These are phyloP conservation scores for Eustalomyia histrio DNA, from an alignment of 2,888 invertebrate genomes.

Conservation along the genomic window DNA sequence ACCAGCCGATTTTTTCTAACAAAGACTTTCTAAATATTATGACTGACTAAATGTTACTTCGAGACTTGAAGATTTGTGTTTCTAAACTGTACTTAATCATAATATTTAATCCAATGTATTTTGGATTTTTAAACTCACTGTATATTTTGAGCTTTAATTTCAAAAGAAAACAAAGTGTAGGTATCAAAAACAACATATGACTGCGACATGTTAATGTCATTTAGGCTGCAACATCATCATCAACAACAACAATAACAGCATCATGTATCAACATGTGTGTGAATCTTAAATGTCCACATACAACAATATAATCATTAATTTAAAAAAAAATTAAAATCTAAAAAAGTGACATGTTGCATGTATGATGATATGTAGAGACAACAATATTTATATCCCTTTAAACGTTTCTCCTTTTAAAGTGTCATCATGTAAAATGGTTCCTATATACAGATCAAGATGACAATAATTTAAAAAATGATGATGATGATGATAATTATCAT, in stretches of 20 bases:
- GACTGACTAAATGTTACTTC: no score
- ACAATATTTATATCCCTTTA: background rate
- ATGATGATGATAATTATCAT: conserved; percentile 18
- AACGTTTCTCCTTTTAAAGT: background rate
- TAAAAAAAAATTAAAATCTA: background rate
- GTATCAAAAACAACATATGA: conserved; percentile 12
- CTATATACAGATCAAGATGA: conserved; percentile 18
- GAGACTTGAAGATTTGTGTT: no score
- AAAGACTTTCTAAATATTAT: no score
- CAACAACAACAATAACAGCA: background rate
- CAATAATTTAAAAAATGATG: conserved; percentile 27
- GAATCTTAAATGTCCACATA: conserved; percentile 56
- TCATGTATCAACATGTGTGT: conserved; percentile 58
- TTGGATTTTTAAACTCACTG: conserved; percentile 1
- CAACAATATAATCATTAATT: conserved; percentile 40
- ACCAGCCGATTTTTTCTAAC: no score
- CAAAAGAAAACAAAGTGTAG: background rate
- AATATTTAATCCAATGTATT: background rate
- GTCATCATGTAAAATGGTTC: background rate
- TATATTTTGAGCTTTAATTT: background rate
- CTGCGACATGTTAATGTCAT: conserved; percentile 20
- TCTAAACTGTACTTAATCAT: no score
- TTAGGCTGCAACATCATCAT: conserved; percentile 11
- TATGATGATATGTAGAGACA: conserved; percentile 27
- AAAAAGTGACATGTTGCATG: conserved; percentile 57